These are phyloP conservation scores for Drosophila pseudoananassae DNA, from an alignment of 1,140 invertebrate species.

Conservation along the genomic window DNA sequence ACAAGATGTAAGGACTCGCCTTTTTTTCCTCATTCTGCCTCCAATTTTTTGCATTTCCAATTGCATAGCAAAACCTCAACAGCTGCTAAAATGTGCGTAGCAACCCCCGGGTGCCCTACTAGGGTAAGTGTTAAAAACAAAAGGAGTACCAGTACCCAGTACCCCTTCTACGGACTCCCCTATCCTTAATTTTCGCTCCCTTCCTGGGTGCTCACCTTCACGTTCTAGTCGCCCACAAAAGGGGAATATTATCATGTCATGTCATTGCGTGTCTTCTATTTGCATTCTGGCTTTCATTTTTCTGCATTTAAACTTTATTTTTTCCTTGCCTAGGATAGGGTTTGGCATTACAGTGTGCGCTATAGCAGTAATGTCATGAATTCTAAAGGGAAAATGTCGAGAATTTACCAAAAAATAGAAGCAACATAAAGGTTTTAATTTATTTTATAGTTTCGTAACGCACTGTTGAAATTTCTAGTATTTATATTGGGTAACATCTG, in stretches of 20 bases:
- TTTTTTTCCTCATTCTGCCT: constrained; percentile 19
- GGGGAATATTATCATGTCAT: constrained; percentile 67
- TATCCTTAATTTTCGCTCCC: background rate
- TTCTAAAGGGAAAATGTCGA: background rate
- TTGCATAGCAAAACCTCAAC: constrained; percentile 59
- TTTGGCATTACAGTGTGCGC: constrained; percentile 3
- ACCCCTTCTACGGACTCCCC: constrained; percentile 19
- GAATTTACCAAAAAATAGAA: background rate
- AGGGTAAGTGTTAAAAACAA: constrained; percentile 75
- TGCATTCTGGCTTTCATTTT: constrained; percentile 56
- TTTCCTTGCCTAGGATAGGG: constrained; percentile 49
- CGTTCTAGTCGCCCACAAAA: constrained; percentile 38
- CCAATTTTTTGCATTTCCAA: constrained; percentile 51
- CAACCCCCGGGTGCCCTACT: constrained; percentile 42
- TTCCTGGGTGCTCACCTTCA: constrained; percentile 26
- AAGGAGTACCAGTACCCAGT: constrained; percentile 46
- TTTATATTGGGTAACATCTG: constrained; percentile 67
- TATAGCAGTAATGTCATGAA: background rate
- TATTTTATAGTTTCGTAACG: constrained; percentile 1
- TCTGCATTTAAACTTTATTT: constrained; percentile 56
- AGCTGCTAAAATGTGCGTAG: constrained; percentile 78
- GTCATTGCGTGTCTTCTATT: constrained; percentile 67
- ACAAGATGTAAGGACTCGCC: constrained; percentile 13
- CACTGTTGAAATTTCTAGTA: constrained; percentile 19
- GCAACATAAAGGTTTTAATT: background rate